Percentiles rank a stretch among this genome's conserved stretches.
Evolutionary conservation across 2,797 vertebrate genomes (phyloP).

Genomic region (Moxostoma hubbsi): DNA sequence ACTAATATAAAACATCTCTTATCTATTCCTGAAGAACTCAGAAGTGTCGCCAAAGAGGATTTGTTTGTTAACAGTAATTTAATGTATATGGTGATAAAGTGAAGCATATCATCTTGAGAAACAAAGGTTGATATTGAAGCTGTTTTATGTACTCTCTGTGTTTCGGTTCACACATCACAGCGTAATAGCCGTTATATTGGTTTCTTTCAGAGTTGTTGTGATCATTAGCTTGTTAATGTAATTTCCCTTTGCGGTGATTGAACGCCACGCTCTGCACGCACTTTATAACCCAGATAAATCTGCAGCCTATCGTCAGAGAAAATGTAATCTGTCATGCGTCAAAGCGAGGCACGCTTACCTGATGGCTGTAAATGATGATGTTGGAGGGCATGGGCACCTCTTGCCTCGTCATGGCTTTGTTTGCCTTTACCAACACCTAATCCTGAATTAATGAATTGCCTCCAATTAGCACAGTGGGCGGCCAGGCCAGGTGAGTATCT

Average conservation of each 20-base stretch:
- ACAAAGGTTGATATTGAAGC: neutral
- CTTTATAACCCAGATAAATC: constrained; percentile 84
- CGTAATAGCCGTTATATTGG: constrained; percentile 48
- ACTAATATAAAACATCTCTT: no score
- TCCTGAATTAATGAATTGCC: constrained; percentile 76
- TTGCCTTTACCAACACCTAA: constrained; percentile 81
- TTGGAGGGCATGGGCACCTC: constrained; percentile 70
- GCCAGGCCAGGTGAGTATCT: constrained; percentile 66
- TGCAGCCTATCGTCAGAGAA: constrained; percentile 74
- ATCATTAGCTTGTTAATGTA: constrained; percentile 80
- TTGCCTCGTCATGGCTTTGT: constrained; percentile 65
- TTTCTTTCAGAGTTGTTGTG: constrained; percentile 58
- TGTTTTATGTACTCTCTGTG: neutral
- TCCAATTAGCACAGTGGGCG: constrained; percentile 72
- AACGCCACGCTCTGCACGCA: constrained; percentile 75
- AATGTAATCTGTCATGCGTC: constrained; percentile 82
- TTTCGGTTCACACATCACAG: neutral
- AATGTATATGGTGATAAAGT: neutral
- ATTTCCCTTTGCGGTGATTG: constrained; percentile 81
- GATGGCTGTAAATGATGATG: constrained; percentile 76
- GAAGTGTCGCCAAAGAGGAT: no score
- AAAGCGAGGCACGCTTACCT: constrained; percentile 72
- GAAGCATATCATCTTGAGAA: neutral
- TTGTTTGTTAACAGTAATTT: no score
- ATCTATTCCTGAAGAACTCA: no score